Evolutionary conservation across 2,888 invertebrate species (phyloP).

Genomic region (Actias luna): DNA sequence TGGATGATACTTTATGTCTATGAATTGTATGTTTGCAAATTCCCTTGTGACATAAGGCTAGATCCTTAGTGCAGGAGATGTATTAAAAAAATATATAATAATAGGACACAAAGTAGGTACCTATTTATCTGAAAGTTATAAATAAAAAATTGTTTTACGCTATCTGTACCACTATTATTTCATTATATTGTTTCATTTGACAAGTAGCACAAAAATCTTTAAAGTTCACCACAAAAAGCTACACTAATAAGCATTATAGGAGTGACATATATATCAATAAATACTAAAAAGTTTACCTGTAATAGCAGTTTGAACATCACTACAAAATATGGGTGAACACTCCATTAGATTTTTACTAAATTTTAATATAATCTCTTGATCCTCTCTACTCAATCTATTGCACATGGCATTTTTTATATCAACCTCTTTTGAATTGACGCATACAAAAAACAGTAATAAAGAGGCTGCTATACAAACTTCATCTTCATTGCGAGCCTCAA

Average conservation of each 20-base stretch:
- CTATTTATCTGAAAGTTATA: no score
- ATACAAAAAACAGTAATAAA: slow-evolving; percentile 75
- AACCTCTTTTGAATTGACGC: slow-evolving; percentile 78
- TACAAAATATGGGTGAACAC: slow-evolving; percentile 60
- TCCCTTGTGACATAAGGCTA: no score
- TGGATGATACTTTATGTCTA: no score
- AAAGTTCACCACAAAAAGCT: background rate
- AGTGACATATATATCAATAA: background rate
- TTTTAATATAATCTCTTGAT: slow-evolving; percentile 78
- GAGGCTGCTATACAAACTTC: slow-evolving; percentile 73
- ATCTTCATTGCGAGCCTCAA: slow-evolving; percentile 48
- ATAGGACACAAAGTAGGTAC: no score
- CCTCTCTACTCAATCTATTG: slow-evolving; percentile 67
- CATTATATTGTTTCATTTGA: background rate
- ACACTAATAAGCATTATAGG: background rate
- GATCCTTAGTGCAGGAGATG: no score
- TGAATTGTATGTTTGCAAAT: no score
- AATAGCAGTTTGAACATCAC: slow-evolving; percentile 66
- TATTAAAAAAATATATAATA: no score
- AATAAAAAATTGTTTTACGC: background rate
- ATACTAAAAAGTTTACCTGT: slow-evolving; percentile 45
- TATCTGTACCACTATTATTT: background rate
- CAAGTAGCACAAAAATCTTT: background rate
- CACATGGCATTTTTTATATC: slow-evolving; percentile 81
- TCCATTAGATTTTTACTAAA: slow-evolving; percentile 79